Evolutionary conservation across 2,113 vertebrate genomes (phyloP).

Genomic region (Catharus fuscescens): DNA sequence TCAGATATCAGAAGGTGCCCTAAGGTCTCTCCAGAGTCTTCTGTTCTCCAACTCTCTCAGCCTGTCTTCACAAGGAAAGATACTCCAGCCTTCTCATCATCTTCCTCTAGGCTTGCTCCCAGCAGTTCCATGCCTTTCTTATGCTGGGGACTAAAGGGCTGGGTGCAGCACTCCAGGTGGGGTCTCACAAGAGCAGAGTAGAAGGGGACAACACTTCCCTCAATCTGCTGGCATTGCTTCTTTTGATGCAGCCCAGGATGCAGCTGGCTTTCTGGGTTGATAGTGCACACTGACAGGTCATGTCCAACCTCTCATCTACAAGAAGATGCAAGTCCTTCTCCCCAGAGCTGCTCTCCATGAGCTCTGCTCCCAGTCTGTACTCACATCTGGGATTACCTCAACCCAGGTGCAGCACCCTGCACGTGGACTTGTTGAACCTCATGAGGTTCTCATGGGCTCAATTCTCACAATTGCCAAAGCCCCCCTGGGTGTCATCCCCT

Average conservation of each 20-base stretch:
- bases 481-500: neutral
- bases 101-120: neutral
- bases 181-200: neutral
- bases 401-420: neutral
- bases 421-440: neutral
- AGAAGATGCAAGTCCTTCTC: neutral
- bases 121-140: neutral
- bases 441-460: accelerated
- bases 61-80: neutral
- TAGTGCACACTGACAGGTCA: neutral
- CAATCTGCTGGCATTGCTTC: accelerated
- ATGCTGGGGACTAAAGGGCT: accelerated
- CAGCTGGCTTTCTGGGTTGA: neutral
- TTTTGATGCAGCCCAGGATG: neutral
- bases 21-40: neutral
- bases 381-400: neutral
- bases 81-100: neutral
- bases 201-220: neutral
- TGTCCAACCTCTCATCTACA: neutral
- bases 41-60: neutral
- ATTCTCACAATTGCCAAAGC: no score
- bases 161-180: neutral
- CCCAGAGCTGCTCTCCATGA: neutral
- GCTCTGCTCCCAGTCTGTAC: neutral
- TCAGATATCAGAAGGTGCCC: neutral